phyloP scores from a whole-genome alignment of 2,113 vertebrate species.

The Hemichromis elongatus region DNA sequence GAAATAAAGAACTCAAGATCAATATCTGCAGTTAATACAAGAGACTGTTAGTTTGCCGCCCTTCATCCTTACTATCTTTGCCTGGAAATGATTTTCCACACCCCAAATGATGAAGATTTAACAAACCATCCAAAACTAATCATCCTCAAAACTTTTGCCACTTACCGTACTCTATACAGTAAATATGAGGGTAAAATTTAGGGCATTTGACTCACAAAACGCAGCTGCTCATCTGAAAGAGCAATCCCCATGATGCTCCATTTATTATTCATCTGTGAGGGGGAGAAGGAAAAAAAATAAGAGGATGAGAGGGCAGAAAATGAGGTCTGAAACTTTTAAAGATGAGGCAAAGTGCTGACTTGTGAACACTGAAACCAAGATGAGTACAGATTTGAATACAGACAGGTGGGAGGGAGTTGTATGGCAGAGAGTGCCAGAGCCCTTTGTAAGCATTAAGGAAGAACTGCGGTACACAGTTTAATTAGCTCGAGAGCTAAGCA shows the following conservation, averaged over 20 bases:
- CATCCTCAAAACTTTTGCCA: conserved; percentile 30
- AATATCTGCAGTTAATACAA: not conserved
- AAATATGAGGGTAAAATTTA: conserved; percentile 42
- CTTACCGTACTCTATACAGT: conserved; percentile 27
- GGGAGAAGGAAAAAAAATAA: not conserved
- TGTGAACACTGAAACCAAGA: conserved; percentile 31
- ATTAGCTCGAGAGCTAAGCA: conserved; percentile 50
- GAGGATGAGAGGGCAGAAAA: conserved; percentile 50
- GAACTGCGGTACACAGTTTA: conserved; percentile 33
- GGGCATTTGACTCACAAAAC: conserved; percentile 60
- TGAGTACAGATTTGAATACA: conserved; percentile 41
- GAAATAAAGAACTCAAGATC: not conserved
- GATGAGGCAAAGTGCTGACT: conserved; percentile 57
- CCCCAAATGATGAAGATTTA: not conserved
- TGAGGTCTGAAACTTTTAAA: conserved; percentile 45
- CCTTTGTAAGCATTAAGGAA: conserved; percentile 47
- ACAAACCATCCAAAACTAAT: conserved; percentile 42
- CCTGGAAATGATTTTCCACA: not conserved
- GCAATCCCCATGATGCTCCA: conserved; percentile 47
- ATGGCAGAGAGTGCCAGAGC: conserved; percentile 17
- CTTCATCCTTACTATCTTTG: not conserved
- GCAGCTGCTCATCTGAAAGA: conserved; percentile 58
- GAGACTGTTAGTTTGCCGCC: not conserved
- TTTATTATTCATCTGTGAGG: conserved; percentile 63
- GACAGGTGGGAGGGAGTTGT: conserved; percentile 43